A percentile compares a stretch with the other conserved stretches of the same genome.
phyloP scores from a whole-genome alignment of 2,113 vertebrate species.

The Dissostichus mawsoni region DNA sequence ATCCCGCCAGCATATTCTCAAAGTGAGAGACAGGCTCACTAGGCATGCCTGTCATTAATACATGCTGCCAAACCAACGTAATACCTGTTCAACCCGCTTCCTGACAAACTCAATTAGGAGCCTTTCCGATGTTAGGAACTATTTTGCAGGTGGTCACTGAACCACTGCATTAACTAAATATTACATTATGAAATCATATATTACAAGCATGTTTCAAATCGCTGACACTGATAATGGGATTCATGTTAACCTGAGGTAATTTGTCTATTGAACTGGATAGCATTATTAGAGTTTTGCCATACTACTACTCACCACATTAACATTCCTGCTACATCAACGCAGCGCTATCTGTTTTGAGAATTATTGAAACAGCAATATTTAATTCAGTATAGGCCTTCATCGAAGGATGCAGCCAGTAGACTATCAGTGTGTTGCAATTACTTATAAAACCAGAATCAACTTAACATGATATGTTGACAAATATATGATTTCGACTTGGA shows the following conservation, averaged over 20 bases:
- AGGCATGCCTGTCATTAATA: not conserved
- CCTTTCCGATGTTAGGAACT: not conserved
- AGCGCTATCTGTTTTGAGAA: not conserved
- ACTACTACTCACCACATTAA: not conserved
- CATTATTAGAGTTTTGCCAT: not conserved
- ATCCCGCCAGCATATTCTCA: slow-evolving; percentile 7
- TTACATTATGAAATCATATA: not conserved
- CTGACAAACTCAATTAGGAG: slow-evolving; percentile 7
- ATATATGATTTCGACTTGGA: not conserved
- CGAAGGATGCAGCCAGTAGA: not conserved
- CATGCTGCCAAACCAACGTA: slow-evolving; percentile 12
- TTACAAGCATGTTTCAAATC: not conserved
- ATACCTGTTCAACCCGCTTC: not conserved
- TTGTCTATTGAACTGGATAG: not conserved
- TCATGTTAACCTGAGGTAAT: not conserved
- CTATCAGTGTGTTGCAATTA: not conserved
- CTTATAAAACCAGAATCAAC: not conserved
- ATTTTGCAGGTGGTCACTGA: not conserved
- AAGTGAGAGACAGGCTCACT: not conserved
- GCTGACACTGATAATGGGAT: not conserved
- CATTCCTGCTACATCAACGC: not conserved
- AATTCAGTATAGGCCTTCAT: not conserved
- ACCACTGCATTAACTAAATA: not conserved
- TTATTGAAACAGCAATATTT: too few species aligned
- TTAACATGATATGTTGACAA: not conserved